phyloP scores from a whole-genome alignment of 92 coral and sea anemone genomes.

The Epizoanthus illoricatus region DNA sequence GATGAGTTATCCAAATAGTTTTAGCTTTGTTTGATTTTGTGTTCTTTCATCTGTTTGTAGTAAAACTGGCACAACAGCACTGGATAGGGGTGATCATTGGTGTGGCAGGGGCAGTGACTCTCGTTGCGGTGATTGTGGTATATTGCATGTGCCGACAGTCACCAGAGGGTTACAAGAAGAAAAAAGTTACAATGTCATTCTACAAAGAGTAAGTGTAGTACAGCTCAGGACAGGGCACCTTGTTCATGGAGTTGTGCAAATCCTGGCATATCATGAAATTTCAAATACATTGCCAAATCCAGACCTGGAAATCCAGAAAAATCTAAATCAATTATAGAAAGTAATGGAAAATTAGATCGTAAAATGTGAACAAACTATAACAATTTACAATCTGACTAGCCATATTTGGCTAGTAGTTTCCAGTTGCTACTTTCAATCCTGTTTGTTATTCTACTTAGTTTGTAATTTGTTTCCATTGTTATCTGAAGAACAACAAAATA shows the following conservation, averaged over 20 bases:
- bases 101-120: slow-evolving; percentile 55
- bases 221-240: not conserved
- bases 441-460: too few relatives aligned
- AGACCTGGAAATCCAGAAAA: too few relatives aligned
- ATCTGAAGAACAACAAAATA: too few relatives aligned
- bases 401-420: too few relatives aligned
- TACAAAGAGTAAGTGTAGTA: slow-evolving; percentile 68
- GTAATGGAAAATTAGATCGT: too few relatives aligned
- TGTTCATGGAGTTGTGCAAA: not conserved
- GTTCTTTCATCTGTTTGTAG: slow-evolving; percentile 5
- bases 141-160: slow-evolving; percentile 59
- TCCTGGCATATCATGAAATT: not conserved
- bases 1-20: not conserved
- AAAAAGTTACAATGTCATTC: slow-evolving; percentile 66
- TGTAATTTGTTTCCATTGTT: too few relatives aligned
- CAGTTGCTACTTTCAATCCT: too few relatives aligned
- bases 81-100: slow-evolving; percentile 72
- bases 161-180: slow-evolving; percentile 45
- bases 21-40: not conserved
- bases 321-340: too few relatives aligned
- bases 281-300: not conserved
- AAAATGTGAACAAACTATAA: too few relatives aligned
- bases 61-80: slow-evolving; percentile 53
- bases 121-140: slow-evolving; percentile 53
- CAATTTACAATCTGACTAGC: too few relatives aligned